phyloP scores from a whole-genome alignment of 2,888 invertebrate species.

The Hypomecis punctinalis region DNA sequence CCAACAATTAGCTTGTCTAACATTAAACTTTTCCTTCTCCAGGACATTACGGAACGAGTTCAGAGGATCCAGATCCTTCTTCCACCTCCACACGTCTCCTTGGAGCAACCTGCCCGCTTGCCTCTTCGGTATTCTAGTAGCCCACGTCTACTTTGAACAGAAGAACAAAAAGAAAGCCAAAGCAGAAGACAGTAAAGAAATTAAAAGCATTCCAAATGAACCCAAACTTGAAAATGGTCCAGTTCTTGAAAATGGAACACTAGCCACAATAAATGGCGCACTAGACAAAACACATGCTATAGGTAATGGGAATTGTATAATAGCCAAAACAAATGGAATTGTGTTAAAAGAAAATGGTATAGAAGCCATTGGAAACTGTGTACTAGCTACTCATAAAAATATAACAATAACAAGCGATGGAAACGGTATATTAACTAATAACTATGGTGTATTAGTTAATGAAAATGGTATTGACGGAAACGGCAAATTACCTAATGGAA shows the following conservation, averaged over 20 bases:
- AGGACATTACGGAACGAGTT: constrained; percentile 22
- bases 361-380: neutral
- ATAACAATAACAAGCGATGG: no score
- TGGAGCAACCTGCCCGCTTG: constrained; percentile 36
- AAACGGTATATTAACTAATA: neutral
- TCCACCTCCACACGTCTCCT: constrained; percentile 31
- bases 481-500: neutral
- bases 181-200: constrained; percentile 13
- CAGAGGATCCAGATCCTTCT: constrained; percentile 8
- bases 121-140: constrained; percentile 37
- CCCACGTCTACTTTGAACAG: constrained; percentile 32
- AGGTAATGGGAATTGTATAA: no score
- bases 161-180: constrained; percentile 15
- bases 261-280: neutral
- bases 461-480: neutral
- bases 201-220: neutral
- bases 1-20: neutral
- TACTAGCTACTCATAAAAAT: neutral
- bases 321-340: no score
- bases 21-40: neutral
- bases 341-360: neutral
- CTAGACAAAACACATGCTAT: neutral
- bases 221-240: neutral
- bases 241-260: neutral
- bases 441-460: neutral